Evolutionary conservation across 2,888 invertebrate species (phyloP), one percentile per base, ranked within the genome.

Genomic region (Halictus quadricinctus): DNA sequence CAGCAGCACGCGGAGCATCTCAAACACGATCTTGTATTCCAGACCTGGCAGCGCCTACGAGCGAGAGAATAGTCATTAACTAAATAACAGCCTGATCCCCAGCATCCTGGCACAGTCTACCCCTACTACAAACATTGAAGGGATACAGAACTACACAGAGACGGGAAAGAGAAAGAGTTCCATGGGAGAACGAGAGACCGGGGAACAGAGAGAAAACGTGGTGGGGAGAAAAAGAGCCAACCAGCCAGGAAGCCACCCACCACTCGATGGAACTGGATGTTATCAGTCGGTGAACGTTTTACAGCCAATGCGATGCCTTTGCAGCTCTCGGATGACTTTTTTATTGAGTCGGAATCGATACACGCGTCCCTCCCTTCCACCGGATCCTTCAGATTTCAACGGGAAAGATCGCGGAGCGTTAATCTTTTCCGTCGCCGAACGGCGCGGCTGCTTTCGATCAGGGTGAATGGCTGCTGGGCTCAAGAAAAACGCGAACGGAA

Each of bases 11-110:
- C 91, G 89, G 91, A 92, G 92, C 94, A 94, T 94, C 94, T 94
- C 92, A 93, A 94, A 94, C 94, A 93, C 94, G 94, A 94, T 94
- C 94, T 94, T 93, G 94, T 94, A 94, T 93, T 94, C 94, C 92
- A 91, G 90, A 90, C 89, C 91, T 91, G 91, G 90, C 91, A 91
- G 89, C 89, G 91, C 91, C 91, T 91, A 91, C 90, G 89, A 90
- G 91, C 93, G 93, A 94, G 93, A 94, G 94, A 94, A 94, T 94
- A 94, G 94, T 94, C 94, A 94, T 94, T 94, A 94, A 94, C 94
- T 94, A 94, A 94, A 94, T 94, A 94, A 94, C 93, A 92, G 92
- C 92, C 91, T 88, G 92, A 92, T 92, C 91, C 86, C 87, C 89
- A 86, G 88, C 88, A 89, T 88, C 84, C 89, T 87, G 87, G 81